Evolutionary conservation across 2,113 vertebrate species (phyloP), one percentile per base, ranked within the genome.

Genomic region (Castor canadensis): DNA sequence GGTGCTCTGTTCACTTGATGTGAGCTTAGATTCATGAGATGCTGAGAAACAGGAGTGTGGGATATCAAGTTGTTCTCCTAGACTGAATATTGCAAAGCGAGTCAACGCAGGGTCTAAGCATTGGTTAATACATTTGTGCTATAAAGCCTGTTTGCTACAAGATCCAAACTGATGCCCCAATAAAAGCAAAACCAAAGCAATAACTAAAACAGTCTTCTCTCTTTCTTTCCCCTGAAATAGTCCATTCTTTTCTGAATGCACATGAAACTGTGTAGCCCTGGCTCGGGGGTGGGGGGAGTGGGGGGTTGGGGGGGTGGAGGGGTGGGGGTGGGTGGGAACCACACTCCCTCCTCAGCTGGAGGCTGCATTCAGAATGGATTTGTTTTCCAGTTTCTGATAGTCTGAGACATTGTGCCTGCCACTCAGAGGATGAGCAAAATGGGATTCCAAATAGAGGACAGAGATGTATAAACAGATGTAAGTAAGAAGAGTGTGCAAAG

Each of bases 121-220:
- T 19, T 73, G 66, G 91, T 89, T 95, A 89, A 92, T 54, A 91
- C 35, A n/a, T 89, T 89, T 54, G 40, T 0, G 8, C 30, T 43
- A 52, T 26, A 93, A 85, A 90, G 45, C 43, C 80, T 28, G 10
- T 89, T 92, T 93, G 49, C 87, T 47, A 1, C 5, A 8, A 82
- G 87, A 83, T 76, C 83, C 5, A 45, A 89, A 87, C 24, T 64
- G 81, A 82, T 87, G 47, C 28, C 45, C 75, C 58, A 94, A 1
- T 64, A 49, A 94, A 94, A 94, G 67, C 58, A 95, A 91, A 89
- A 95, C 67, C 85, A 93, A 95, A 97, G 58, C 52, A 87, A 89
- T 67, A 86, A 66, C n/a, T 47, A 64, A 71, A 67, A 76, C 73
- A 47, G 47, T 62, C 83, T 88, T 83, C 32, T 32, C 20, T 38